Conservation (phyloP, 2,888 invertebrate genomes). For the Drosophila algonquin region DNA sequence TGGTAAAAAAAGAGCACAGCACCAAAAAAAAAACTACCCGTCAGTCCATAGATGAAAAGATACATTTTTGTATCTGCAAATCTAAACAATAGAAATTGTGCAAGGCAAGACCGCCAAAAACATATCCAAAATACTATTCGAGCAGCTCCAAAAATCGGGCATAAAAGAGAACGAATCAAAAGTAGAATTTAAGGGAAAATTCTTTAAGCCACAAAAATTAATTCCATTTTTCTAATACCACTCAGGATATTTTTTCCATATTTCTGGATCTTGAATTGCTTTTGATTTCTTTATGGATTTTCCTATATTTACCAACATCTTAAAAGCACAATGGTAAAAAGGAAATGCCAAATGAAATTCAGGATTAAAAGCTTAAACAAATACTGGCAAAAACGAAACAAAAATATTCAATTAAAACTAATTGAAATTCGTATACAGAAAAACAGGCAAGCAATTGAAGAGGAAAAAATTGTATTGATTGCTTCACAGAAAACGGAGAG, state of each 20-base stretch:
- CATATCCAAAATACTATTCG: conserved; percentile 1
- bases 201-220: background rate
- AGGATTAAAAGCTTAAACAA: background rate
- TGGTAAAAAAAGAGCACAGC: conserved; percentile 56
- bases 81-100: conserved; percentile 49
- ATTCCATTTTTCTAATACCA: background rate
- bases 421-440: background rate
- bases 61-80: conserved; percentile 45
- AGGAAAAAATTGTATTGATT: too few species aligned
- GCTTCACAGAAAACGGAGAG: too few species aligned
- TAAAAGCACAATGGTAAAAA: background rate
- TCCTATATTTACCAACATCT: too few species aligned
- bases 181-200: background rate
- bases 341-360: background rate
- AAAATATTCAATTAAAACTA: background rate
- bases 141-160: background rate
- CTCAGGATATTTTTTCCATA: background rate
- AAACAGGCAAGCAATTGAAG: background rate
- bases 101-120: conserved; percentile 7
- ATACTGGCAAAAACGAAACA: background rate
- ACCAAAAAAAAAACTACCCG: conserved; percentile 20
- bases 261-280: background rate
- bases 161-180: too few species aligned
- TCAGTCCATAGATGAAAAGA: conserved; percentile 36
- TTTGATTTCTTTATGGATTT: background rate